These are phyloP conservation scores for Hipposideros larvatus DNA, from an alignment of 2,797 vertebrate genomes.

Conservation along the genomic window DNA sequence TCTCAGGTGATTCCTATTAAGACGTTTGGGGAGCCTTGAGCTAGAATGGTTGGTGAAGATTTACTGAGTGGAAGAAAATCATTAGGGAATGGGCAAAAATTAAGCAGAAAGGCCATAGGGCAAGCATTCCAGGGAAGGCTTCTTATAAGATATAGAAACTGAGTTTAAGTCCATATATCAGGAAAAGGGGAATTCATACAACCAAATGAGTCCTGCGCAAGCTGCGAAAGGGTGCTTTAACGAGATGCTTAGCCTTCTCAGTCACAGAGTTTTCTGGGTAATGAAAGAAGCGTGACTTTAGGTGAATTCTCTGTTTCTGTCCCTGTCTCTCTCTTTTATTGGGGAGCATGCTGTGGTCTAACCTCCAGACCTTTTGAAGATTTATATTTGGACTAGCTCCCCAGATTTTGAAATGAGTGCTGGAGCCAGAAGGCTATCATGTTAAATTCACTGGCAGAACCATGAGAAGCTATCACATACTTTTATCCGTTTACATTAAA, in stretches of 20 bases:
- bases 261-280: background rate
- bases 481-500: conserved; percentile 75
- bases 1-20: background rate
- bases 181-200: background rate
- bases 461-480: conserved; percentile 46
- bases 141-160: background rate
- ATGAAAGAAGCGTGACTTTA: background rate
- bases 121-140: background rate
- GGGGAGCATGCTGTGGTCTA: background rate
- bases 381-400: conserved; percentile 35
- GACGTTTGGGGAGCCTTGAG: background rate
- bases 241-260: background rate
- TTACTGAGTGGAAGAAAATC: background rate
- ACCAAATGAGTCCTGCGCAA: background rate
- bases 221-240: background rate
- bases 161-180: background rate
- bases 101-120: background rate
- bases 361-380: conserved; percentile 29
- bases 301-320: background rate
- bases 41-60: background rate
- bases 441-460: conserved; percentile 67
- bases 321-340: background rate
- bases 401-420: conserved; percentile 42
- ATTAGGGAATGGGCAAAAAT: background rate
- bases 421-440: conserved; percentile 18